phyloP scores from a whole-genome alignment of 2,888 invertebrate species.

The Halictus quadricinctus region DNA sequence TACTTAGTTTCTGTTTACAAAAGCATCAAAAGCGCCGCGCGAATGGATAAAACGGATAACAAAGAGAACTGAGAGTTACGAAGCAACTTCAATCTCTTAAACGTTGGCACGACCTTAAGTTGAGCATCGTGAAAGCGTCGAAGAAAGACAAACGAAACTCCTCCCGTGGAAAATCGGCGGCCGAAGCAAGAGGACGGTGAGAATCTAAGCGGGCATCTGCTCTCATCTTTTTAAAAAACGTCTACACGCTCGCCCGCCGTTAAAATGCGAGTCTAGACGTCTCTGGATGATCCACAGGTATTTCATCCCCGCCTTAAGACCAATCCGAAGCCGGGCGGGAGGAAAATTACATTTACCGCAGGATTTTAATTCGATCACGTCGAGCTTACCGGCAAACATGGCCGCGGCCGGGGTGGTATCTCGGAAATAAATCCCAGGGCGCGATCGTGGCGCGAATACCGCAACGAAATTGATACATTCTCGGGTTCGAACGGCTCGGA shows the following conservation, averaged over 20 bases:
- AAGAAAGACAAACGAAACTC: not conserved
- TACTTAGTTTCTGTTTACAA: not conserved
- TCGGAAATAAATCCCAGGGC: constrained; percentile 19
- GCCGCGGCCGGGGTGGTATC: not conserved
- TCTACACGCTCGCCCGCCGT: not conserved
- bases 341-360: constrained; percentile 24
- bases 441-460: constrained; percentile 30
- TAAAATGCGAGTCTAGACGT: not conserved
- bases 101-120: not conserved
- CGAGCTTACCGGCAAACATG: constrained; percentile 7
- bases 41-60: not conserved
- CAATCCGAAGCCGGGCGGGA: not conserved
- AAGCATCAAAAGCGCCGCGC: not conserved
- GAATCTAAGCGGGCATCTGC: not conserved
- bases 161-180: not conserved
- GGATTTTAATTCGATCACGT: constrained; percentile 43
- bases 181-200: not conserved
- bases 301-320: not conserved
- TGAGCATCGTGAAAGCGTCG: not conserved
- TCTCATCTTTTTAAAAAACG: not conserved
- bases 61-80: too few species aligned
- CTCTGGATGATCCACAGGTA: not conserved
- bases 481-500: not conserved
- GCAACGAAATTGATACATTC: constrained; percentile 17
- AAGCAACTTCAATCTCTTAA: not conserved